Percentiles rank a stretch among this genome's conserved stretches.
phyloP scores from a whole-genome alignment of 2,888 invertebrate genomes.

The Agonopterix heracliana region DNA sequence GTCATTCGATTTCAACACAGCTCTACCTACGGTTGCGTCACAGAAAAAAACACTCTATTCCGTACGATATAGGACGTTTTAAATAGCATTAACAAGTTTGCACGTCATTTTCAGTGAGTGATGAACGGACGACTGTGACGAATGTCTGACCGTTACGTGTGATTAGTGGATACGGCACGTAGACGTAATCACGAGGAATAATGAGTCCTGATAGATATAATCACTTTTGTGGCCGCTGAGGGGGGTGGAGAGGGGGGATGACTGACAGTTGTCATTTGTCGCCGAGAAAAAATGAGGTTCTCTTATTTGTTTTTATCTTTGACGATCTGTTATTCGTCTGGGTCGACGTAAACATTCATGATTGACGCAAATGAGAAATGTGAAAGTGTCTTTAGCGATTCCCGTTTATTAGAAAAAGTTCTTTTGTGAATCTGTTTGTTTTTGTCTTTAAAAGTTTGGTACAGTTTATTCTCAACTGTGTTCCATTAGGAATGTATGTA shows the following conservation, averaged over 20 bases:
- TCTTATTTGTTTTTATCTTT: not conserved
- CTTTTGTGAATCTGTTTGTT: too few relatives aligned
- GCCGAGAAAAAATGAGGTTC: not conserved
- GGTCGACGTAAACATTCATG: too few relatives aligned
- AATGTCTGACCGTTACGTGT: slow-evolving; percentile 55
- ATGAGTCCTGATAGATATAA: slow-evolving; percentile 48
- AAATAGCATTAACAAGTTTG: slow-evolving; percentile 17
- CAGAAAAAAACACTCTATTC: slow-evolving; percentile 28
- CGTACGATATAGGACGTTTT: slow-evolving; percentile 3
- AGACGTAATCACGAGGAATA: slow-evolving; percentile 57
- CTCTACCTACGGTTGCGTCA: slow-evolving; percentile 15
- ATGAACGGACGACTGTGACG: slow-evolving; percentile 53
- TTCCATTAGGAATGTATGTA: too few relatives aligned
- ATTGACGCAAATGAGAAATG: too few relatives aligned
- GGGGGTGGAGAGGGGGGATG: slow-evolving; percentile 12
- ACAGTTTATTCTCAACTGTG: too few relatives aligned
- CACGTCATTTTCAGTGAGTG: slow-evolving; percentile 48
- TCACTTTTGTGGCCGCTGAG: slow-evolving; percentile 13
- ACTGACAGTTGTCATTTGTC: slow-evolving; percentile 26
- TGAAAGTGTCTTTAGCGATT: too few relatives aligned
- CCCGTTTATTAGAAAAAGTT: too few relatives aligned
- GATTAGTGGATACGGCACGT: slow-evolving; percentile 60
- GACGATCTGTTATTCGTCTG: not conserved
- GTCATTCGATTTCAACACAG: slow-evolving; percentile 36
- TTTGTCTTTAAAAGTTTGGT: too few relatives aligned